These are phyloP conservation scores for Noctilio leporinus DNA, from an alignment of 2,113 vertebrate species.

Conservation along the genomic window DNA sequence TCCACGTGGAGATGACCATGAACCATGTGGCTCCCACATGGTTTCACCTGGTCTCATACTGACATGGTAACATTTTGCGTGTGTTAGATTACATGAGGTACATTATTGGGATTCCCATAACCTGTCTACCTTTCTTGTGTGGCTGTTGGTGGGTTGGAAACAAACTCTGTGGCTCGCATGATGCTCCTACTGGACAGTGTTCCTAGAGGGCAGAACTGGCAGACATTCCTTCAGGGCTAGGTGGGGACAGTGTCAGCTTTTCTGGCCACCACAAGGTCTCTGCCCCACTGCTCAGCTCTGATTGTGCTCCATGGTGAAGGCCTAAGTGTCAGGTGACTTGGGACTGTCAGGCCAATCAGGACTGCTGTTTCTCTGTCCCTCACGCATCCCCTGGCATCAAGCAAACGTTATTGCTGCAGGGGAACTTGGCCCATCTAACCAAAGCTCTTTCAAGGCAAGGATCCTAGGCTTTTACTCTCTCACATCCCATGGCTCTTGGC, in stretches of 20 bases:
- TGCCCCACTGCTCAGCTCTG: neutral
- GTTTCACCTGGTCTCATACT: neutral
- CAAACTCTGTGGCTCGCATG: accelerated
- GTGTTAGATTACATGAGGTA: neutral
- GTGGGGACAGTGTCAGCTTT: neutral
- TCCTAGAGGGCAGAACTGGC: neutral
- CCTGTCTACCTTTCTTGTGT: neutral
- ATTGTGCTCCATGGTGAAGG: neutral
- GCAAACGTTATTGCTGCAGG: neutral
- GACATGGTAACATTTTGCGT: accelerated
- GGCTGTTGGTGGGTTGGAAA: neutral
- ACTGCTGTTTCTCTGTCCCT: neutral
- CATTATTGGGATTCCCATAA: accelerated
- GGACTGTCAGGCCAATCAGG: neutral
- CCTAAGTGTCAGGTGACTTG: neutral
- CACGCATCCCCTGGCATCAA: neutral
- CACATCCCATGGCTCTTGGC: neutral
- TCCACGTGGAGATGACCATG: accelerated
- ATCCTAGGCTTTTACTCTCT: neutral
- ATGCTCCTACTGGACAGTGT: too few species aligned
- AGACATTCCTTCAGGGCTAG: neutral
- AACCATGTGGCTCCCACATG: accelerated
- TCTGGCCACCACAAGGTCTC: too few species aligned
- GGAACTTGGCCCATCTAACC: neutral
- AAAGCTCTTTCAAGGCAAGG: neutral